A percentile compares a stretch with the other conserved stretches of the same genome.
Evolutionary conservation across 1,140 invertebrate genomes (phyloP).

Genomic region (Drosophila bocki): DNA sequence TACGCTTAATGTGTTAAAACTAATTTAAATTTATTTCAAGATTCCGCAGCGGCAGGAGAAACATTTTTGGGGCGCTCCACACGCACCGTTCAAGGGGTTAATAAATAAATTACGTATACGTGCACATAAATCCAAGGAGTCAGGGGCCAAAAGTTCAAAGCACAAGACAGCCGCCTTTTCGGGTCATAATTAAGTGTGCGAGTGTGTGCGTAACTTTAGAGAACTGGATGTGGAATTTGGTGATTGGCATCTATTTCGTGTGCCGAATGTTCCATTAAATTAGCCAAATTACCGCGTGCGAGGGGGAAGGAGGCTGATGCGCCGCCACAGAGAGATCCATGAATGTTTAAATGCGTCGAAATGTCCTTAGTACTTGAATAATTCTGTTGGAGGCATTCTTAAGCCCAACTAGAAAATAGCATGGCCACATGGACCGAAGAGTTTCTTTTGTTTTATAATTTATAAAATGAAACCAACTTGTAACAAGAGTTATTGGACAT

Average conservation of each 20-base stretch:
- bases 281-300: conserved; percentile 62
- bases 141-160: conserved; percentile 69
- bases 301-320: conserved; percentile 4
- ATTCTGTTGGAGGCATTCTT: conserved; percentile 9
- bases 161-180: conserved; percentile 35
- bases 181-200: conserved; percentile 55
- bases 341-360: conserved; percentile 40
- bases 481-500: neutral
- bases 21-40: conserved; percentile 84
- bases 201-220: conserved; percentile 15
- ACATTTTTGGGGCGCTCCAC: conserved; percentile 42
- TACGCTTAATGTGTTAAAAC: conserved; percentile 83
- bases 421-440: neutral
- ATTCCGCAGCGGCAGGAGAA: conserved; percentile 50
- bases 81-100: conserved; percentile 72
- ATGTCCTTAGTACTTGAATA: neutral
- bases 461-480: conserved; percentile 1
- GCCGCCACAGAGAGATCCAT: conserved; percentile 12
- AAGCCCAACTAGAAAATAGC: neutral
- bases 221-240: conserved; percentile 11
- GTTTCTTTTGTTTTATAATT: conserved; percentile 15
- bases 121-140: conserved; percentile 75
- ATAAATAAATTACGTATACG: conserved; percentile 83
- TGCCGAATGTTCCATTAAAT: conserved; percentile 71
- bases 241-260: conserved; percentile 74